Conservation (phyloP, 1,140 invertebrate species). For the Coelopa frigida region DNA sequence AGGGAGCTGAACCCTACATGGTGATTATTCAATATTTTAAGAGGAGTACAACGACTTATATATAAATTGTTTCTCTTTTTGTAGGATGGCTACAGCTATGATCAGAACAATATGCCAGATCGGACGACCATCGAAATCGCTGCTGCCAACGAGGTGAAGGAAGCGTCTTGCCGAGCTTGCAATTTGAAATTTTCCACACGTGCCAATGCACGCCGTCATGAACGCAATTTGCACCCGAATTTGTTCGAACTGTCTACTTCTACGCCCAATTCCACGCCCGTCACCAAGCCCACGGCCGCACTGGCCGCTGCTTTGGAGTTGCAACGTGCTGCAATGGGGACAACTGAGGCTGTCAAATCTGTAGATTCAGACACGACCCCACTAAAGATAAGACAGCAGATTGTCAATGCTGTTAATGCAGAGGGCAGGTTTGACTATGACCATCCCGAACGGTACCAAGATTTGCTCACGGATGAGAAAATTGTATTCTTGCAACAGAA, state of each 20-base stretch:
- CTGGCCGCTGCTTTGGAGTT: slow-evolving; percentile 34
- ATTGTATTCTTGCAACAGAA: slow-evolving; percentile 40
- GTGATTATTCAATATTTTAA: slow-evolving; percentile 13
- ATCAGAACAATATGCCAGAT: no score
- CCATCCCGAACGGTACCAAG: slow-evolving; percentile 39
- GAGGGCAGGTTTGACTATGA: slow-evolving; percentile 39
- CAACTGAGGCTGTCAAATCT: slow-evolving; percentile 20
- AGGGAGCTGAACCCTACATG: slow-evolving; percentile 35
- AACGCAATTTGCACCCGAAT: slow-evolving; percentile 41
- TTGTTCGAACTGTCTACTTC: slow-evolving; percentile 38
- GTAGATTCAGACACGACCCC: slow-evolving; percentile 28
- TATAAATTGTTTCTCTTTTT: neutral
- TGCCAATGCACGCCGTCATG: slow-evolving; percentile 42
- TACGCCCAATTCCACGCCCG: slow-evolving; percentile 31
- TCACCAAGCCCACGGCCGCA: slow-evolving; percentile 37
- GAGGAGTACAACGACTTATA: neutral
- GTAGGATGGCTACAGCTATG: slow-evolving; percentile 20
- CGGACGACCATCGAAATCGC: slow-evolving; percentile 33
- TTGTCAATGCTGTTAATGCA: slow-evolving; percentile 39
- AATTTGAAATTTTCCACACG: slow-evolving; percentile 43
- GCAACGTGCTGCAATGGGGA: slow-evolving; percentile 30
- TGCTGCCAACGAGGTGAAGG: slow-evolving; percentile 31
- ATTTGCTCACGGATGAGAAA: slow-evolving; percentile 34
- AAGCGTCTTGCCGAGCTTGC: slow-evolving; percentile 38
- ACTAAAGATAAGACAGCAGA: slow-evolving; percentile 36